These are phyloP conservation scores for Urechis unicinctus DNA, from an alignment of 2,888 invertebrate species.

Conservation along the genomic window DNA sequence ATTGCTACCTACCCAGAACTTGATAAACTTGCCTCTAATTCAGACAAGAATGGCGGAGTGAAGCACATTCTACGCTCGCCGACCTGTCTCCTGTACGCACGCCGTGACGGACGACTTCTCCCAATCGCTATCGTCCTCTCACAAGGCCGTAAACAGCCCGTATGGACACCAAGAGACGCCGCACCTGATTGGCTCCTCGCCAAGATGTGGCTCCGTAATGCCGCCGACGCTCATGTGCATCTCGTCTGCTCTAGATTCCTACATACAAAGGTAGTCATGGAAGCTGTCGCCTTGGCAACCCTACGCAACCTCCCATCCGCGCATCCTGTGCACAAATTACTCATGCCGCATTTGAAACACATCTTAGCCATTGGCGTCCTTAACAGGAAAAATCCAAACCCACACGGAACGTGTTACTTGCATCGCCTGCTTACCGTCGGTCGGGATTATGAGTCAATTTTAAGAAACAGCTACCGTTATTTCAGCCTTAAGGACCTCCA, in stretches of 20 bases:
- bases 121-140: slow-evolving; percentile 14
- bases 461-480: slow-evolving; percentile 1
- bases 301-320: slow-evolving; percentile 16
- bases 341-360: slow-evolving; percentile 16
- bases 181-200: slow-evolving; percentile 16
- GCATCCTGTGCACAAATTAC: slow-evolving; percentile 21
- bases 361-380: slow-evolving; percentile 8
- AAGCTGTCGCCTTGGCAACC: slow-evolving; percentile 16
- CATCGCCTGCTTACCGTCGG: slow-evolving; percentile 14
- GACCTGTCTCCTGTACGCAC: slow-evolving; percentile 15
- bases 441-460: slow-evolving; percentile 1
- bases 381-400: slow-evolving; percentile 6
- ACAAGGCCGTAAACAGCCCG: background rate
- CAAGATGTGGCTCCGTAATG: slow-evolving; percentile 20
- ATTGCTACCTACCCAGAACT: slow-evolving; percentile 15
- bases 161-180: slow-evolving; percentile 11
- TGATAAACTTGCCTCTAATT: slow-evolving; percentile 1
- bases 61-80: slow-evolving; percentile 11
- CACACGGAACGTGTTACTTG: slow-evolving; percentile 6
- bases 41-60: slow-evolving; percentile 3
- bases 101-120: slow-evolving; percentile 1
- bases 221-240: slow-evolving; percentile 21
- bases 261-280: slow-evolving; percentile 10
- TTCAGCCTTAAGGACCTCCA: slow-evolving; percentile 11
- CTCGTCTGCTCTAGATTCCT: slow-evolving; percentile 14